Evolutionary conservation across 2,888 invertebrate species (phyloP).

Genomic region (Drosophila meridiana): DNA sequence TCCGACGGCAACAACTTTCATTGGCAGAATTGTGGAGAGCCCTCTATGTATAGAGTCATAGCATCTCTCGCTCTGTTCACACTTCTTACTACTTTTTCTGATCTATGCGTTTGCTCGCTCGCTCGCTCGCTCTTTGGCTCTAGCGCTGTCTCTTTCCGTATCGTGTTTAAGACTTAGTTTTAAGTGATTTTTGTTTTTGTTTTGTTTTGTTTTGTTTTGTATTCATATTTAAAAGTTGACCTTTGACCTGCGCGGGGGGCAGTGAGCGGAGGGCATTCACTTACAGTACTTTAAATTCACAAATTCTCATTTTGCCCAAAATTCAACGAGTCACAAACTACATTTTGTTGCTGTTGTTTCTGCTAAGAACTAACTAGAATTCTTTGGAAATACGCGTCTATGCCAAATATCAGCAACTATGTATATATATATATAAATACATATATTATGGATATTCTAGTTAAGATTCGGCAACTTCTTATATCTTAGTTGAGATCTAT

Average conservation of each 20-base stretch:
- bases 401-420: slow-evolving; percentile 39
- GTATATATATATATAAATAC: not conserved
- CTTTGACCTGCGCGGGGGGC: slow-evolving; percentile 36
- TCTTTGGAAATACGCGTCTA: not conserved
- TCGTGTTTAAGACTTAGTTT: slow-evolving; percentile 44
- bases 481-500: slow-evolving; percentile 8
- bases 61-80: not conserved
- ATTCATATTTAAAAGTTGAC: slow-evolving; percentile 36
- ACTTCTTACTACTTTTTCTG: not conserved
- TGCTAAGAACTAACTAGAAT: slow-evolving; percentile 10
- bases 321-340: slow-evolving; percentile 10
- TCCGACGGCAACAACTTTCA: slow-evolving; percentile 49
- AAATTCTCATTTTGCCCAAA: slow-evolving; percentile 11
- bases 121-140: slow-evolving; percentile 29
- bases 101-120: slow-evolving; percentile 21
- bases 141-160: slow-evolving; percentile 38
- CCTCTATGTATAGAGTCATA: not conserved
- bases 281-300: slow-evolving; percentile 21
- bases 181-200: slow-evolving; percentile 4
- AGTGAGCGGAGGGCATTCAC: slow-evolving; percentile 54
- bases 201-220: not conserved
- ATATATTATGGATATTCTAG: not conserved
- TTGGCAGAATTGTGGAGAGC: slow-evolving; percentile 41
- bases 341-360: not conserved
- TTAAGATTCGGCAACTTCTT: slow-evolving; percentile 1